Percentiles rank a stretch among this genome's conserved stretches.
These are phyloP conservation scores for Heliangelus exortis DNA, from an alignment of 2,797 vertebrate genomes.

Conservation along the genomic window DNA sequence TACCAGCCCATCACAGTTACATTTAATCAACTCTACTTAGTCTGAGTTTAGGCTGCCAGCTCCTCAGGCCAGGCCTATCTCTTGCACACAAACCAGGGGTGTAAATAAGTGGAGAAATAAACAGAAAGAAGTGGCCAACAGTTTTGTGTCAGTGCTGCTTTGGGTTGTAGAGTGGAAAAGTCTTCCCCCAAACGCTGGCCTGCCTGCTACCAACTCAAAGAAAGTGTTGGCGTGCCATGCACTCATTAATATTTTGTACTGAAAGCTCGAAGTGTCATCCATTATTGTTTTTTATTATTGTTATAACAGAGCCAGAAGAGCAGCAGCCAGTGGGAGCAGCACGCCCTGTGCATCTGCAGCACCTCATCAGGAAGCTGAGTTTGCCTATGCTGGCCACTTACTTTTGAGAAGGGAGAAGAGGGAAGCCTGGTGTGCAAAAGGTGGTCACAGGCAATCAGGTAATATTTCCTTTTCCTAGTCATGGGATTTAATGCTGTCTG, in stretches of 20 bases:
- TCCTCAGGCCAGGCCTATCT: not conserved
- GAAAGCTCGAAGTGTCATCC: not conserved
- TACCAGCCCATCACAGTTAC: not conserved
- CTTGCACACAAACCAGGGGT: not conserved
- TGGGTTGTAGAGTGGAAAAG: not conserved
- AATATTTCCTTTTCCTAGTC: not conserved
- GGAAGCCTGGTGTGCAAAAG: not conserved
- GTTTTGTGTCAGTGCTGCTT: not conserved
- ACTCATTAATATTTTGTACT: not conserved
- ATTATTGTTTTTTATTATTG: not conserved
- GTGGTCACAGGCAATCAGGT: not conserved
- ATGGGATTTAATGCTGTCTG: not conserved
- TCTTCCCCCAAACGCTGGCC: not conserved
- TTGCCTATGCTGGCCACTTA: fast-evolving
- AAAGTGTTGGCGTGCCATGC: fast-evolving
- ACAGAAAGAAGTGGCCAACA: not conserved
- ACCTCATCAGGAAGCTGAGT: not conserved
- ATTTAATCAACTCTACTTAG: not conserved
- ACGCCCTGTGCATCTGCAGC: fast-evolving
- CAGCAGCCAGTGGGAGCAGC: not conserved
- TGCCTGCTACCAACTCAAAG: not conserved
- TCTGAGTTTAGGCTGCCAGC: not conserved
- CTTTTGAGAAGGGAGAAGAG: not conserved
- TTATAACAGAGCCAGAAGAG: not conserved
- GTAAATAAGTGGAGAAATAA: not conserved